phyloP scores from a whole-genome alignment of 2,888 invertebrate species.

The Oscheius sp. region DNA sequence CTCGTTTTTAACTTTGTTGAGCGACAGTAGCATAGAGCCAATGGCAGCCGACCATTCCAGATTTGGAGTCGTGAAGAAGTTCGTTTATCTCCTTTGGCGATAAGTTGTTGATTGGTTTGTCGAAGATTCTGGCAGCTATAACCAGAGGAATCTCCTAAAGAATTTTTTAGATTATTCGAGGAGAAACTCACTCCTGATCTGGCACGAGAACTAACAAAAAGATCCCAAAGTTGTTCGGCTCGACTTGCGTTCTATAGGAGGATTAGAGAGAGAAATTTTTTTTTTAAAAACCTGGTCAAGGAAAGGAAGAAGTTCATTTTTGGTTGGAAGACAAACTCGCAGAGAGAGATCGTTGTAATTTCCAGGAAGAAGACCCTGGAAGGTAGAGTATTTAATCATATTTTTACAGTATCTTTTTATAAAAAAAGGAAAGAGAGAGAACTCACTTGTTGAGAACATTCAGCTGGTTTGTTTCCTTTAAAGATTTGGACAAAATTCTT shows the following conservation, averaged over 20 bases:
- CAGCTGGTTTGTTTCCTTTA: constrained; percentile 65
- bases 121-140: constrained; percentile 67
- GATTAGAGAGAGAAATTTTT: too few species aligned
- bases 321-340: constrained; percentile 68
- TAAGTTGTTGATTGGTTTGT: constrained; percentile 68
- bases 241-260: constrained; percentile 59
- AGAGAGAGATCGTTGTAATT: constrained; percentile 66
- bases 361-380: constrained; percentile 63
- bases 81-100: constrained; percentile 63
- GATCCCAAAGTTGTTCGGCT: constrained; percentile 69
- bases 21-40: constrained; percentile 68
- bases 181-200: constrained; percentile 52
- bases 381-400: too few species aligned
- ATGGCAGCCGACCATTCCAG: constrained; percentile 69
- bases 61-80: constrained; percentile 64
- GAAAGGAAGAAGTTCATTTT: constrained; percentile 68
- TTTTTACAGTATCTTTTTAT: constrained; percentile 5
- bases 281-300: constrained; percentile 64
- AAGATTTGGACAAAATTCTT: constrained; percentile 69
- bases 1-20: constrained; percentile 35
- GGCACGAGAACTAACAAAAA: constrained; percentile 67
- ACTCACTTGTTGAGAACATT: constrained; percentile 49
- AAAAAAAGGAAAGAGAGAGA: background rate
- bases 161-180: background rate
- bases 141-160: constrained; percentile 68